Conservation (phyloP, 2,888 invertebrate genomes). For the Chrysomela aeneicollis region DNA sequence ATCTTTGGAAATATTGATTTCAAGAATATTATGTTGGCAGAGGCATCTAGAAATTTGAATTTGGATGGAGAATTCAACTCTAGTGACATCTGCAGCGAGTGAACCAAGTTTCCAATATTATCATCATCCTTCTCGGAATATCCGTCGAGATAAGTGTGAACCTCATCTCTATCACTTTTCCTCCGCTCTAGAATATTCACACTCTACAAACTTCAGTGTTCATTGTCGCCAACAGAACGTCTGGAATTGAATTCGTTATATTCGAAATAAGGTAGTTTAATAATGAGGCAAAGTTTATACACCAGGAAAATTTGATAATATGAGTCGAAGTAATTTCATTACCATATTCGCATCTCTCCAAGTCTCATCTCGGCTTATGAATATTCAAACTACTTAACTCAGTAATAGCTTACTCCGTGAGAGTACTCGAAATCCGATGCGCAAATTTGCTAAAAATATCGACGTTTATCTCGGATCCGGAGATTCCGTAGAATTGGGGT, state of each 20-base stretch:
- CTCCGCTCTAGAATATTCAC: constrained; percentile 24
- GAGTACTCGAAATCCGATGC: constrained; percentile 39
- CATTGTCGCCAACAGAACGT: constrained; percentile 37
- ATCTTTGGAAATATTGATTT: no score
- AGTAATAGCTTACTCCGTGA: constrained; percentile 50
- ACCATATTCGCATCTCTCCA: constrained; percentile 53
- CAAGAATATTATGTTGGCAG: no score
- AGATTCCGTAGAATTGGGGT: not conserved
- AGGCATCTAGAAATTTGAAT: no score
- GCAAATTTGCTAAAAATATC: constrained; percentile 34
- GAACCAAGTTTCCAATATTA: not conserved
- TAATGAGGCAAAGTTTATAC: constrained; percentile 52
- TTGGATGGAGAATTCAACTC: not conserved
- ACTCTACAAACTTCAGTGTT: constrained; percentile 29
- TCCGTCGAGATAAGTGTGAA: constrained; percentile 16
- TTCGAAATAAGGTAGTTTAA: constrained; percentile 47
- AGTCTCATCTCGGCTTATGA: constrained; percentile 52
- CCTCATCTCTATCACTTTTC: constrained; percentile 11
- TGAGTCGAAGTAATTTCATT: constrained; percentile 55
- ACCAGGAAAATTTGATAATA: constrained; percentile 55
- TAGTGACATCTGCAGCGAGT: not conserved
- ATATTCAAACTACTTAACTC: constrained; percentile 54
- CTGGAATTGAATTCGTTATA: constrained; percentile 44
- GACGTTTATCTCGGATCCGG: constrained; percentile 15
- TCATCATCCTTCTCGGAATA: constrained; percentile 2